These are phyloP conservation scores for Pseudochromis fuscus DNA, from an alignment of 2,797 vertebrate genomes.

Conservation along the genomic window DNA sequence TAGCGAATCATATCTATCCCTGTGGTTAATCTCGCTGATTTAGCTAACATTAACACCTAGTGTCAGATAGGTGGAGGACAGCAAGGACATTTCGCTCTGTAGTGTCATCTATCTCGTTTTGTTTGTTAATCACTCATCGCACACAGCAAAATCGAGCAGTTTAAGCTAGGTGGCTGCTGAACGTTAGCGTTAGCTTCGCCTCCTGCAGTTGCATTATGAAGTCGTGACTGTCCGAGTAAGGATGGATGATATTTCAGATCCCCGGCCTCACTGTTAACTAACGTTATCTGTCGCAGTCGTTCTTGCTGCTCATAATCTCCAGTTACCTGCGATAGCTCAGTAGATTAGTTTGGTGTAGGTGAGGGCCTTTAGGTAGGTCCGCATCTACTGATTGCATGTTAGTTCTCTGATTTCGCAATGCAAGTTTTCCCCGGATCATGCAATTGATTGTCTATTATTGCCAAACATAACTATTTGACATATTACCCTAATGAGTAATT, in stretches of 20 bases:
- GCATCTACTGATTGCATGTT: background rate
- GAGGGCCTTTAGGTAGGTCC: background rate
- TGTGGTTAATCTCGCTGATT: constrained; percentile 66
- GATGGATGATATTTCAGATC: constrained; percentile 59
- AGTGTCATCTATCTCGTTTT: background rate
- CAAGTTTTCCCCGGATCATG: background rate
- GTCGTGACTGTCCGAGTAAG: constrained; percentile 78
- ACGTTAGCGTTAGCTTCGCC: constrained; percentile 39
- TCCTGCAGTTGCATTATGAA: constrained; percentile 43
- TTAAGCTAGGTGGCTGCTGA: background rate
- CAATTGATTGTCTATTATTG: constrained; percentile 36
- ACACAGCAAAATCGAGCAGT: background rate
- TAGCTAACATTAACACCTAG: constrained; percentile 50
- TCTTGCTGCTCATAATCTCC: constrained; percentile 3
- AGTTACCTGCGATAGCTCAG: background rate
- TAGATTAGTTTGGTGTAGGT: background rate
- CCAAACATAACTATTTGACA: background rate
- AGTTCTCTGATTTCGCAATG: constrained; percentile 48
- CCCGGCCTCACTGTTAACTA: constrained; percentile 61
- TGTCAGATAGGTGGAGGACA: background rate
- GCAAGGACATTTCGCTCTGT: background rate
- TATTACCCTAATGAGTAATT: background rate
- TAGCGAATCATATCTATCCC: constrained; percentile 56
- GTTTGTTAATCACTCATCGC: background rate
- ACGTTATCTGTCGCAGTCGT: background rate